Evolutionary conservation across 1,140 invertebrate genomes (phyloP).

Genomic region (Platyscapa corneri): DNA sequence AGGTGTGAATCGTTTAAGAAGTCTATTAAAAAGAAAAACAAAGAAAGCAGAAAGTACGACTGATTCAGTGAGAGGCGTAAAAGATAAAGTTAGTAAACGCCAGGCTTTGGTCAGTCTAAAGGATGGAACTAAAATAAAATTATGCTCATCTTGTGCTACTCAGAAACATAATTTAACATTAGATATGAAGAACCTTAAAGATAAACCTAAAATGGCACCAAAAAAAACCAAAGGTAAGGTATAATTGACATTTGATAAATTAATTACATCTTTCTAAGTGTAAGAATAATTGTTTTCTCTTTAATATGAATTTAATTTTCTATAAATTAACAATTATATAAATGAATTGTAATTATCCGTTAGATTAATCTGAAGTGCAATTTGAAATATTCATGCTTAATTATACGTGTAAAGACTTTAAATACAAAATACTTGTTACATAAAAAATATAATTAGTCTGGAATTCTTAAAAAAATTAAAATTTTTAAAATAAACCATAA

Average conservation of each 20-base stretch:
- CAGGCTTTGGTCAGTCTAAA: background rate
- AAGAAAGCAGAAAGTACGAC: background rate
- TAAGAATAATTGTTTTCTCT: too few relatives aligned
- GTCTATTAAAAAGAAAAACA: background rate
- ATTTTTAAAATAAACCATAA: too few relatives aligned
- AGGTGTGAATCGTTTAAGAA: constrained; percentile 10
- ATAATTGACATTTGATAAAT: background rate
- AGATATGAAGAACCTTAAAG: background rate
- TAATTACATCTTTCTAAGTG: too few relatives aligned
- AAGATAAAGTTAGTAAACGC: background rate
- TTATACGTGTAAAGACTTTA: too few relatives aligned
- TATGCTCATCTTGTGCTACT: constrained; percentile 9
- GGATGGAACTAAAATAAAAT: constrained; percentile 18
- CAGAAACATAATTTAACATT: background rate
- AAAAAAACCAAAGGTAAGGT: constrained; percentile 8
- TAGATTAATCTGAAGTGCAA: too few relatives aligned
- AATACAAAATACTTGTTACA: too few relatives aligned
- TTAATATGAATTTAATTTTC: too few relatives aligned
- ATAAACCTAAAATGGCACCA: background rate
- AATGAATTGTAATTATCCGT: too few relatives aligned
- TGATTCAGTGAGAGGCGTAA: background rate
- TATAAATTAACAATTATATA: too few relatives aligned
- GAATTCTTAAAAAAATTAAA: too few relatives aligned
- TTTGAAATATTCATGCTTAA: too few relatives aligned
- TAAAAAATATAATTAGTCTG: too few relatives aligned